These are phyloP conservation scores for Adoxophyes honmai DNA, from an alignment of 1,140 invertebrate species.

Conservation along the genomic window DNA sequence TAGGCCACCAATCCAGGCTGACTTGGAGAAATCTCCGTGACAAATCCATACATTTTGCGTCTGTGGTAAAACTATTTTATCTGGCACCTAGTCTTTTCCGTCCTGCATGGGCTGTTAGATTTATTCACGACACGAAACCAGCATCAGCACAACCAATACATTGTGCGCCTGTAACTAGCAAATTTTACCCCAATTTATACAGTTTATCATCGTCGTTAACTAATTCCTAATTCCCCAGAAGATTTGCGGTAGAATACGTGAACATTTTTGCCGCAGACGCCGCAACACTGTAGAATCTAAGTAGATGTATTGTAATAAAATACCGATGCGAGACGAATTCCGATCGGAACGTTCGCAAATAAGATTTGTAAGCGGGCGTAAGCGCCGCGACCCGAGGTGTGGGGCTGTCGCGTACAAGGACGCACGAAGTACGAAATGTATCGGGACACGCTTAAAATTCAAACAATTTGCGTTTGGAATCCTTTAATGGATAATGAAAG, in stretches of 20 bases:
- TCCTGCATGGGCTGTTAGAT: neutral
- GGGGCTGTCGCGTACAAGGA: neutral
- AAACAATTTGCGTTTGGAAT: neutral
- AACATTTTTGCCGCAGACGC: neutral
- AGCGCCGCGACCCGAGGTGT: conserved; percentile 18
- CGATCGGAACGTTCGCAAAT: conserved; percentile 41
- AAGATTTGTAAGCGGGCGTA: conserved; percentile 44
- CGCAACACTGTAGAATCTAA: conserved; percentile 2
- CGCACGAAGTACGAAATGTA: conserved; percentile 20
- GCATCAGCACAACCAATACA: neutral
- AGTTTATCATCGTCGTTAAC: neutral
- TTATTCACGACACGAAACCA: neutral
- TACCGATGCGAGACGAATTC: conserved; percentile 42
- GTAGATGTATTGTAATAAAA: conserved; percentile 39
- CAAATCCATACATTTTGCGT: conserved; percentile 28
- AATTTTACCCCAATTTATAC: neutral
- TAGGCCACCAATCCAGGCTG: conserved; percentile 36
- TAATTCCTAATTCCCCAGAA: neutral
- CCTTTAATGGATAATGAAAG: too few species aligned
- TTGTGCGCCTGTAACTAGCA: neutral
- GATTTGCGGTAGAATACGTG: neutral
- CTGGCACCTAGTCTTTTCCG: neutral
- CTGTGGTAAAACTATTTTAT: conserved; percentile 8
- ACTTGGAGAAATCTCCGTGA: conserved; percentile 45
- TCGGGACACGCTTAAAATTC: neutral